These are phyloP conservation scores for Eleutherodactylus coqui DNA, from an alignment of 2,797 vertebrate species.

Conservation along the genomic window DNA sequence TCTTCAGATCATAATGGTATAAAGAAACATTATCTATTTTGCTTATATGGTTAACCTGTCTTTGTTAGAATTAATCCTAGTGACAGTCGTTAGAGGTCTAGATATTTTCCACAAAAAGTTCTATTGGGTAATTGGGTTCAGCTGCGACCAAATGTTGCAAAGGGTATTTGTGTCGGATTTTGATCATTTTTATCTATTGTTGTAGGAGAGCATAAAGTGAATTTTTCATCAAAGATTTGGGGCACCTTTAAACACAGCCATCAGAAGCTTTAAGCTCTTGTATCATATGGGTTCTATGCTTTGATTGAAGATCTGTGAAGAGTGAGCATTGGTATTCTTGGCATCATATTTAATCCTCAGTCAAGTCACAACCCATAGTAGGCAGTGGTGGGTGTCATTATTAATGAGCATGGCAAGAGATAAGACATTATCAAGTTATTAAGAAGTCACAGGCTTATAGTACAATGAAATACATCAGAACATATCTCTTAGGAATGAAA, in stretches of 20 bases:
- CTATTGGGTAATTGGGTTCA: background rate
- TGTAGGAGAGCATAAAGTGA: conserved; percentile 1
- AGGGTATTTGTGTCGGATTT: background rate
- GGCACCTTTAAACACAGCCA: background rate
- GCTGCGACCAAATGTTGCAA: background rate
- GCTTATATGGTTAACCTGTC: background rate
- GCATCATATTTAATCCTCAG: background rate
- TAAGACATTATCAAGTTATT: background rate
- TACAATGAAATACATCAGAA: background rate
- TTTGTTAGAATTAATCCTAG: background rate
- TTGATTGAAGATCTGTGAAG: conserved; percentile 22
- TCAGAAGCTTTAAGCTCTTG: background rate
- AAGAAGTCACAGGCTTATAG: background rate
- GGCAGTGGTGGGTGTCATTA: conserved; percentile 21
- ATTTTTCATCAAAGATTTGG: conserved; percentile 9
- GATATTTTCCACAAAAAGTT: background rate
- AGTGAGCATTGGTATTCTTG: background rate
- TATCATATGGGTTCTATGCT: conserved; percentile 10
- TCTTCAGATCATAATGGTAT: background rate
- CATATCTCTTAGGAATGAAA: background rate
- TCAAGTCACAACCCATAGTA: background rate
- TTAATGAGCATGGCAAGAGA: background rate
- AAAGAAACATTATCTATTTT: background rate
- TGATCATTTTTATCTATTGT: conserved; percentile 27
- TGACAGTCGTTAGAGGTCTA: background rate